Evolutionary conservation across 2,888 invertebrate species (phyloP), one percentile per base, ranked within the genome.

Genomic region (Rhagonycha fulva): DNA sequence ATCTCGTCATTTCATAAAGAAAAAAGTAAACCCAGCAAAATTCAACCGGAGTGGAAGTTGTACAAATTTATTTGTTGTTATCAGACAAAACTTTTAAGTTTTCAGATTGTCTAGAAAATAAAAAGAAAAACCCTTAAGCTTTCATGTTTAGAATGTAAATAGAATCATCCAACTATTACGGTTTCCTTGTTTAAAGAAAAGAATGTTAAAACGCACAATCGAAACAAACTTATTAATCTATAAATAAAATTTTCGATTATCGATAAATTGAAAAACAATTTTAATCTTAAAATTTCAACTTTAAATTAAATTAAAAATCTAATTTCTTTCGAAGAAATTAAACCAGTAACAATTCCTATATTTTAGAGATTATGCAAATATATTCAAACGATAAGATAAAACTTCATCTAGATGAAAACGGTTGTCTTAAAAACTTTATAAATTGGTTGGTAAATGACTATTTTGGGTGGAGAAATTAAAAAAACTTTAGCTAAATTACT

Each of bases 381-480:
- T 72, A 72, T 72, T 72, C 71, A 72, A 72, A 72, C 24, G 71
- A 63, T 72, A 66, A 63, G 63, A 66, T 72, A 32, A 72, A 72
- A 71, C 63, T 71, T 62, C 62, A 71, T 30, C 63, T 60, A 32
- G 32, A 71, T 63, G 47, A 66, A 67, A 72, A 24, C 60, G 12
- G 24, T 66, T n/a, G 28, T 72, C 60, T 72, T 32, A 66, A 72
- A 30, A 47, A 47, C 47, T 47, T 47, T 47, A 47, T 47, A 47
- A 47, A 47, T 47, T 47, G 47, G 47, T 47, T 47, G n/a, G 47
- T 67, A 67, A 67, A 26, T 14, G 30, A 67, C 30, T 67, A 30
- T 67, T 26, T 67, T 28, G 30, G 14, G 4, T 67, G 28, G 67
- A 28, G 30, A 67, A 67, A 69, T 69, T 32, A 47, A 47, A 47